Evolutionary conservation across 2,888 invertebrate genomes (phyloP), one percentile per base, ranked within the genome.

Genomic region (Rhogogaster chlorosoma): DNA sequence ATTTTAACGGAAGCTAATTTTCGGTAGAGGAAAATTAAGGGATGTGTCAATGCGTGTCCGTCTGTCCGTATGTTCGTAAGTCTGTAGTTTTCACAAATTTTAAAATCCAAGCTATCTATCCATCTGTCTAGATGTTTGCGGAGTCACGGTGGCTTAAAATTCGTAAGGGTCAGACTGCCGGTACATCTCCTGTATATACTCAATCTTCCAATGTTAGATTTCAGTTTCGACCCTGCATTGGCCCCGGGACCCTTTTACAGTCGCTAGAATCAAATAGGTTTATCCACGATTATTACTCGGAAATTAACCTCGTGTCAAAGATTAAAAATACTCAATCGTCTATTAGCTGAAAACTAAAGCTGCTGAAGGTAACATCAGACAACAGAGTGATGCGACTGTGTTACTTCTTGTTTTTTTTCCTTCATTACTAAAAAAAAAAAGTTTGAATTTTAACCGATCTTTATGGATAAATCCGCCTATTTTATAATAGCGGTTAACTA

Each of bases 191-290:
- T 57, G 9, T 22, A 38, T 57, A 80, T 22, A 80, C 57, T 38
- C 12, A 61, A 61, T 61, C 80, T 61, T 38, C 61, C 36, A 22
- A 80, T 49, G 10, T 80, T n/a, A 18, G 57, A 22, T 61, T 36
- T 38, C 22, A 38, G 36, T 80, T 36, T 57, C 61, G 80, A 80
- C 61, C 61, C 22, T 80, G 61, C 38, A 12, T 36, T 61, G 61
- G 80, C 80, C 57, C 80, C 80, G 80, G 22, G 80, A 78, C 78
- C 38, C n/a, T 36, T 80, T 80, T 61, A 36, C 15, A 38, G 57
- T 61, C 80, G 80, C 80, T 80, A 80, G 22, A 80, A 61, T 80
- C 29, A 61, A 80, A 80, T 57, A 57, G 38, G 42, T 42, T 73
- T 42, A 73, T 73, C 71, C 71, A 73, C 22, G 9, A 22, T 73